Evolutionary conservation across 2,888 invertebrate species (phyloP).

Genomic region (Scaptomyza polygonia): DNA sequence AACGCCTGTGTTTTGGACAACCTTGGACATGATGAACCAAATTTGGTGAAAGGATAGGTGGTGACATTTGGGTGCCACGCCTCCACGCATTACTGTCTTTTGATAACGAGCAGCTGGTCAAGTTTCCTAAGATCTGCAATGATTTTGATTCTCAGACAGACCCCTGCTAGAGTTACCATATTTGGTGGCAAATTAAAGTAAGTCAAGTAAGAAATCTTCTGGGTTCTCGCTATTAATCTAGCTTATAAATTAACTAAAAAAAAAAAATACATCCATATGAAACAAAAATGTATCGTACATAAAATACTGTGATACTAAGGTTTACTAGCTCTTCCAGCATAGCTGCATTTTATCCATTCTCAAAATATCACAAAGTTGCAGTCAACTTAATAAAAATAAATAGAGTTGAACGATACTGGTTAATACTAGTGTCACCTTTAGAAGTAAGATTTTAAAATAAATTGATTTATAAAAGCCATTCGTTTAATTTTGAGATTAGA

Average conservation of each 20-base stretch:
- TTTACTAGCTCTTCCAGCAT: conserved; percentile 85
- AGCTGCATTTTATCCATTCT: conserved; percentile 85
- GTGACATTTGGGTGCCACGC: too few species aligned
- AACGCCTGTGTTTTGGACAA: too few species aligned
- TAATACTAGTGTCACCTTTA: conserved; percentile 10
- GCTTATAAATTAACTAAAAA: conserved; percentile 28
- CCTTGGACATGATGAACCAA: too few species aligned
- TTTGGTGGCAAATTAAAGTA: too few species aligned
- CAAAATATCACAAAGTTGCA: conserved; percentile 82
- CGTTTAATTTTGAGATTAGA: conserved; percentile 1
- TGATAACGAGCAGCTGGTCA: too few species aligned
- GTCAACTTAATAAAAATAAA: conserved; percentile 11
- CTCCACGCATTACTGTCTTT: too few species aligned
- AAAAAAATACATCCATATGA: conserved; percentile 53
- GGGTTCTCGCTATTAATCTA: neutral
- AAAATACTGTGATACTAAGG: conserved; percentile 85
- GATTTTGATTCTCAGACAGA: too few species aligned
- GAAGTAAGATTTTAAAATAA: conserved; percentile 13
- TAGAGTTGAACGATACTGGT: conserved; percentile 20
- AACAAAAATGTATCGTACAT: conserved; percentile 83
- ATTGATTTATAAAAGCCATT: conserved; percentile 9
- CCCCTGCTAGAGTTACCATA: neutral
- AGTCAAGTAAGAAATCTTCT: too few species aligned
- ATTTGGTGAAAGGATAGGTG: too few species aligned
- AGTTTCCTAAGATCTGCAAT: too few species aligned